Conservation (phyloP, 35 echinoderm and acorn worm genomes). For the Apostichopus parvimensis region DNA sequence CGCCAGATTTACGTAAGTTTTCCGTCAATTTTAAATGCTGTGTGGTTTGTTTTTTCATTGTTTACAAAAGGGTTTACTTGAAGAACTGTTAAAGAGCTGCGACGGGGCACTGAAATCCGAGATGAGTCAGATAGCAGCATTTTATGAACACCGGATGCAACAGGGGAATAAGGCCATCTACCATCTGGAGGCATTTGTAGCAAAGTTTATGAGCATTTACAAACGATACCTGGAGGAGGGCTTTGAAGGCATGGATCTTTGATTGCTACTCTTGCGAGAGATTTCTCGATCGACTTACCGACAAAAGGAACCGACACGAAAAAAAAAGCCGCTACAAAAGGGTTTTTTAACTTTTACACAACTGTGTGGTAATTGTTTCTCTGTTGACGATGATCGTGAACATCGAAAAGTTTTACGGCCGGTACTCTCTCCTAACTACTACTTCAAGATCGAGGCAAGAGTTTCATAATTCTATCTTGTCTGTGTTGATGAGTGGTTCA, state of each 20-base stretch:
- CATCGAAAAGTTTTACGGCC: not conserved
- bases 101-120: conserved; percentile 91
- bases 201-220: conserved; percentile 99
- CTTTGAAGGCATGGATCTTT: conserved; percentile 91
- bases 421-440: too few relatives aligned
- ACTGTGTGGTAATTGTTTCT: not conserved
- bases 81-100: conserved; percentile 86
- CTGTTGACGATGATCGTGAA: not conserved
- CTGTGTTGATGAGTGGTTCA: too few relatives aligned
- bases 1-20: too few relatives aligned
- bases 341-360: not conserved
- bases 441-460: too few relatives aligned
- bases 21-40: too few relatives aligned
- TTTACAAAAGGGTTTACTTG: conserved; percentile 73
- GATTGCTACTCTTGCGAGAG: not conserved
- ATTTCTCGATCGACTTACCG: not conserved
- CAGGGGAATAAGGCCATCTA: conserved; percentile 90
- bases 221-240: conserved; percentile 97
- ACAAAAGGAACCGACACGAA: not conserved
- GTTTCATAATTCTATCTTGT: too few relatives aligned
- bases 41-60: not conserved
- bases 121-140: conserved; percentile 90
- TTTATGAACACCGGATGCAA: conserved; percentile 96
- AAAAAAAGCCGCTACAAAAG: not conserved
- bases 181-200: conserved; percentile 97